phyloP scores from a whole-genome alignment of 2,888 invertebrate genomes.

The Microdon myrmicae region DNA sequence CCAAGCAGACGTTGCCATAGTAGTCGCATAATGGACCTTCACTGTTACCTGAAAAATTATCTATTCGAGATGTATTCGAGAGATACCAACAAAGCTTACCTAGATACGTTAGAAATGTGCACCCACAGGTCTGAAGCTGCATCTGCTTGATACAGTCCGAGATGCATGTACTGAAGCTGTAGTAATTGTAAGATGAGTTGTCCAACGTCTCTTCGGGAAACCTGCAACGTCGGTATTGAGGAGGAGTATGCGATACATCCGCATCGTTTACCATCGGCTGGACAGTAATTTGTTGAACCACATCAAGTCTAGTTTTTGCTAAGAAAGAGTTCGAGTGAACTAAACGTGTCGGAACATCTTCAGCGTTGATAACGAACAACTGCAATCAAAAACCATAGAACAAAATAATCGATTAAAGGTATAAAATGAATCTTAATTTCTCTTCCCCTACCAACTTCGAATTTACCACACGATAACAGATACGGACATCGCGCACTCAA shows the following conservation, averaged over 20 bases:
- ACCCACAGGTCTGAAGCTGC: constrained; percentile 72
- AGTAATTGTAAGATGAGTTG: constrained; percentile 71
- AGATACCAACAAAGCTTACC: too few relatives aligned
- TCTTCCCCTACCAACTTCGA: too few relatives aligned
- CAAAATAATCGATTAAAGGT: neutral
- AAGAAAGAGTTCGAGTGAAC: too few relatives aligned
- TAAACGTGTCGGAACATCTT: constrained; percentile 64
- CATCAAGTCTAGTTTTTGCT: constrained; percentile 40
- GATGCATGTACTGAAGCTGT: constrained; percentile 79
- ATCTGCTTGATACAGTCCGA: constrained; percentile 74
- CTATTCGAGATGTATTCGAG: neutral
- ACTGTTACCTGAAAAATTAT: constrained; percentile 35
- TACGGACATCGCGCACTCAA: too few relatives aligned
- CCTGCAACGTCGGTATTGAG: constrained; percentile 75
- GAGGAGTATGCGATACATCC: constrained; percentile 70
- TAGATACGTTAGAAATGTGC: constrained; percentile 75
- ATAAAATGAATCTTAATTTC: too few relatives aligned
- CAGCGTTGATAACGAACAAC: constrained; percentile 60
- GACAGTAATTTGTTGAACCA: constrained; percentile 63
- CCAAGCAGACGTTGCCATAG: constrained; percentile 73
- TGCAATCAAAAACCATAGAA: constrained; percentile 24
- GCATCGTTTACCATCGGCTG: constrained; percentile 75
- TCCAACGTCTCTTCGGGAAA: constrained; percentile 73
- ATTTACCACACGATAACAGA: too few relatives aligned
- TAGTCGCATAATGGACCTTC: constrained; percentile 69